Evolutionary conservation across 2,888 invertebrate genomes (phyloP).

Genomic region (Campopleginae sp.): DNA sequence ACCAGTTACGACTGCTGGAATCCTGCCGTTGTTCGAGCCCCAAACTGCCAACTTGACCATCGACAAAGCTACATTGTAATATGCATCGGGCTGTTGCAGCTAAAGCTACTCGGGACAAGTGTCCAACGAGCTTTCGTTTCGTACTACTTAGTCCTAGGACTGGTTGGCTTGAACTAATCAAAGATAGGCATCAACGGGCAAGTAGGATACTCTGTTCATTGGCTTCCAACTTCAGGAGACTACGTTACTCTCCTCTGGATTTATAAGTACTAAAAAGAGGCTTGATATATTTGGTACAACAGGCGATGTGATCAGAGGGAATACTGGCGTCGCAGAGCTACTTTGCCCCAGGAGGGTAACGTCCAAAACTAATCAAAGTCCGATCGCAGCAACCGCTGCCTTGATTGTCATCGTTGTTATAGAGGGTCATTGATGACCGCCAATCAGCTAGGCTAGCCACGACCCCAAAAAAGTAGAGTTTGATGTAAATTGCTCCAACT

Average conservation of each 20-base stretch:
- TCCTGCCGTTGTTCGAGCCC: constrained; percentile 49
- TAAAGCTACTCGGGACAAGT: constrained; percentile 26
- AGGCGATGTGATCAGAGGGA: not conserved
- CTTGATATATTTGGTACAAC: not conserved
- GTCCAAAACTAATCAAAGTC: constrained; percentile 6
- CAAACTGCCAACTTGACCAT: constrained; percentile 38
- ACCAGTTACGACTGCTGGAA: constrained; percentile 62
- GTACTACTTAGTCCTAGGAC: not conserved
- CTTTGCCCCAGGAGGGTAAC: not conserved
- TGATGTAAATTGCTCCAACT: constrained; percentile 1
- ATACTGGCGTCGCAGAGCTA: not conserved
- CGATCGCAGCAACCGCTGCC: constrained; percentile 7
- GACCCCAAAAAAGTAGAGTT: not conserved
- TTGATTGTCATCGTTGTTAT: constrained; percentile 10
- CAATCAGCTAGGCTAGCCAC: not conserved
- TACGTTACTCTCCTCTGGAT: not conserved
- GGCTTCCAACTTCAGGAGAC: not conserved
- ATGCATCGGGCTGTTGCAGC: constrained; percentile 38
- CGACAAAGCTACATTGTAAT: constrained; percentile 41
- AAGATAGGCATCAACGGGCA: not conserved
- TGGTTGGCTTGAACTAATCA: constrained; percentile 10
- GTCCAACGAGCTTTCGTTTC: constrained; percentile 18
- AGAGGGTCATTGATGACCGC: constrained; percentile 6
- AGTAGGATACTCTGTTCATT: not conserved
- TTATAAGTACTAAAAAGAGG: not conserved